These are phyloP conservation scores for Heptranchias perlo DNA, from an alignment of 2,113 vertebrate species.

Conservation along the genomic window DNA sequence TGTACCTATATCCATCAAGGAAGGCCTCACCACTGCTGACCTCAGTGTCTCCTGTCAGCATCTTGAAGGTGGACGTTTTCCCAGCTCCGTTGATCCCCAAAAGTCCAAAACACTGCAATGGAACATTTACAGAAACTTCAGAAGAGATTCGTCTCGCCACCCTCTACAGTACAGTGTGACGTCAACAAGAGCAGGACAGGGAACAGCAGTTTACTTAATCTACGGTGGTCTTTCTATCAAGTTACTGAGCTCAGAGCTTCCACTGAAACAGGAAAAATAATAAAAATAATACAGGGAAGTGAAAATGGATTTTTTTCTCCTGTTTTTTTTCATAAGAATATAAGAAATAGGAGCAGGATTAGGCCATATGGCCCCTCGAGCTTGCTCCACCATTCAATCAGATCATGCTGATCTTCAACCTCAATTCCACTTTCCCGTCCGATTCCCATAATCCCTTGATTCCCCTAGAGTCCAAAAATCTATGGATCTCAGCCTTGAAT, in stretches of 20 bases:
- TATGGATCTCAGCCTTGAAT: too few relatives aligned
- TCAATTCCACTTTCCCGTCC: too few relatives aligned
- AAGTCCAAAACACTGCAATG: slow-evolving; percentile 84
- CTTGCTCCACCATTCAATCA: too few relatives aligned
- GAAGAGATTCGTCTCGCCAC: background rate
- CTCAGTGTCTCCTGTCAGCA: slow-evolving; percentile 88
- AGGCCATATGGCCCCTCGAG: too few relatives aligned
- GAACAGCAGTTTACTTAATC: background rate
- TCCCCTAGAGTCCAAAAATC: too few relatives aligned
- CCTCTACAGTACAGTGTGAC: background rate
- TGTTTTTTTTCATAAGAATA: background rate
- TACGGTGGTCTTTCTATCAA: background rate
- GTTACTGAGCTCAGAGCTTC: background rate
- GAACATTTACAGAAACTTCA: slow-evolving; percentile 7
- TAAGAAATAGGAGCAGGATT: too few relatives aligned
- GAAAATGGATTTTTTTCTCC: background rate
- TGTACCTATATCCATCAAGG: slow-evolving; percentile 85
- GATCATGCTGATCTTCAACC: too few relatives aligned
- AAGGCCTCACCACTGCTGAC: slow-evolving; percentile 92
- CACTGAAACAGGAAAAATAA: background rate
- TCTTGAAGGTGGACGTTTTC: slow-evolving; percentile 96
- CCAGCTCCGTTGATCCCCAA: slow-evolving; percentile 94
- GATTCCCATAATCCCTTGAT: too few relatives aligned
- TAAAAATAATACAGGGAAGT: background rate
- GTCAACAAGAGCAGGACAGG: background rate